Percentiles rank a stretch among this genome's conserved stretches.
Evolutionary conservation across 2,797 vertebrate genomes (phyloP).

Genomic region (Sebastolobus alascanus): DNA sequence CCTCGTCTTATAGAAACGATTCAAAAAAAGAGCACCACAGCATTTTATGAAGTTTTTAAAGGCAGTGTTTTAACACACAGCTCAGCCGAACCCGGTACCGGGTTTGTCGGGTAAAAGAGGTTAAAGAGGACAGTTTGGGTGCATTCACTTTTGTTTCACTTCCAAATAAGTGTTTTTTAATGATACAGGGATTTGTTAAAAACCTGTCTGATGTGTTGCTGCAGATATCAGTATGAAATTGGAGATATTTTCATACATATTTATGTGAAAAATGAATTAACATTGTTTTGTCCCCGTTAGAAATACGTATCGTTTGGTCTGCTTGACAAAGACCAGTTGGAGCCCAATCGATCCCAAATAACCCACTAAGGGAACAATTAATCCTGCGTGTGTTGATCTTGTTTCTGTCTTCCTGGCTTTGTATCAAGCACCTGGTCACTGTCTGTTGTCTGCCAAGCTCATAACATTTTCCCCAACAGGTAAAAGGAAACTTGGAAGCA

Average conservation of each 20-base stretch:
- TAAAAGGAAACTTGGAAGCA: conserved; percentile 65
- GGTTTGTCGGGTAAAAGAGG: too few relatives aligned
- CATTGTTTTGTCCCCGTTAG: conserved; percentile 7
- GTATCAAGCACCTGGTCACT: conserved; percentile 37
- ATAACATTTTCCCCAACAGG: conserved; percentile 70
- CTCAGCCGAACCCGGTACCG: too few relatives aligned
- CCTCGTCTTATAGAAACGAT: too few relatives aligned
- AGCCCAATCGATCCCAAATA: conserved; percentile 19
- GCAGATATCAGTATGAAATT: not conserved
- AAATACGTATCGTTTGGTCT: not conserved
- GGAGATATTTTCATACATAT: not conserved
- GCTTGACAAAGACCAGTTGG: conserved; percentile 32
- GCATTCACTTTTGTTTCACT: not conserved
- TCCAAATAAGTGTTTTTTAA: conserved; percentile 12
- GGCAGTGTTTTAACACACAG: too few relatives aligned
- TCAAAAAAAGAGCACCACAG: too few relatives aligned
- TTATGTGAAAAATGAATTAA: not conserved
- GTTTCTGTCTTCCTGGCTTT: conserved; percentile 34
- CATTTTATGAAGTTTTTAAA: too few relatives aligned
- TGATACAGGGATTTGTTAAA: not conserved
- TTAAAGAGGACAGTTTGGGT: too few relatives aligned
- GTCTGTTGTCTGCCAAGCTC: conserved; percentile 48
- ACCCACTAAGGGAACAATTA: conserved; percentile 24
- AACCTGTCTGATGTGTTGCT: not conserved
- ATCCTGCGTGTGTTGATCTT: conserved; percentile 35